Evolutionary conservation across 1,140 invertebrate genomes (phyloP).

Genomic region (Conus betulinus): DNA sequence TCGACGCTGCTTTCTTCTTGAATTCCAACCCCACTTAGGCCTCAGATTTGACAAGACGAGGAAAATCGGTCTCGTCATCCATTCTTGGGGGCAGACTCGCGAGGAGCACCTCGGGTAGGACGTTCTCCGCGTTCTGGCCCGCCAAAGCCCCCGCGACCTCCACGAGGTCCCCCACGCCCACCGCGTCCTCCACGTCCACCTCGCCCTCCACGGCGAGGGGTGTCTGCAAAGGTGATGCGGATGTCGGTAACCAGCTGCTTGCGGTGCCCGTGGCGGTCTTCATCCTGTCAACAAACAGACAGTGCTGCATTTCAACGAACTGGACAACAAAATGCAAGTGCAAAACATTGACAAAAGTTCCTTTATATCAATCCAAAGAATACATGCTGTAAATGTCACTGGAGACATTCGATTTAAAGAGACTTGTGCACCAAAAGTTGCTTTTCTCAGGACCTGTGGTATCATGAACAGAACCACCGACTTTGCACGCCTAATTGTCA

Average conservation of each 20-base stretch:
- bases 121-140: conserved; percentile 10
- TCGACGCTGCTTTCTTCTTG: not conserved
- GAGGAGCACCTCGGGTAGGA: conserved; percentile 27
- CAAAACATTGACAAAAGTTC: no score
- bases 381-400: no score
- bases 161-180: conserved; percentile 52
- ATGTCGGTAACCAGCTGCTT: conserved; percentile 64
- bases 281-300: conserved; percentile 39
- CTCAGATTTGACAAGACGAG: conserved; percentile 77
- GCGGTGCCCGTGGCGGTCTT: conserved; percentile 50
- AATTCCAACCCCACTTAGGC: conserved; percentile 48
- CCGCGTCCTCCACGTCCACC: conserved; percentile 50
- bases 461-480: no score
- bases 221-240: conserved; percentile 70
- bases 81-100: conserved; percentile 91
- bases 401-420: no score
- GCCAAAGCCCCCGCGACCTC: conserved; percentile 44
- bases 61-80: conserved; percentile 96
- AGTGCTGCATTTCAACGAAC: no score
- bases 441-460: no score
- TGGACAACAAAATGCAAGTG: no score
- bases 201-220: conserved; percentile 57
- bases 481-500: no score
- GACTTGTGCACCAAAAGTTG: no score
- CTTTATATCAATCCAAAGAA: no score